phyloP scores from a whole-genome alignment of 2,888 invertebrate species.

The Coremacera marginata region DNA sequence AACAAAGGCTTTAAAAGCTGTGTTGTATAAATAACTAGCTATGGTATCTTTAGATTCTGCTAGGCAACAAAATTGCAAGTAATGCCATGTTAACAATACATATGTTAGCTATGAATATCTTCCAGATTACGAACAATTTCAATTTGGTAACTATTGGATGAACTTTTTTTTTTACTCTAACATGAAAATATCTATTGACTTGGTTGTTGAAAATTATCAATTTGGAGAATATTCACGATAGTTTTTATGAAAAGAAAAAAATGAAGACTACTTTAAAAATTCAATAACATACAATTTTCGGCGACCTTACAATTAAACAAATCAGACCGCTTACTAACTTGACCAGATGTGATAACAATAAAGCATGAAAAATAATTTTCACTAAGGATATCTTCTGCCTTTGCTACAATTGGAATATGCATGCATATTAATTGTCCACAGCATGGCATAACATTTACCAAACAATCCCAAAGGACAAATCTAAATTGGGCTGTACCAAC shows the following conservation, averaged over 20 bases:
- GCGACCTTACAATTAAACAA: not conserved
- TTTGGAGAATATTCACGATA: no score
- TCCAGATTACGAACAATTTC: not conserved
- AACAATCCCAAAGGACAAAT: conserved; percentile 57
- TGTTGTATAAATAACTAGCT: not conserved
- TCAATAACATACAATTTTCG: no score
- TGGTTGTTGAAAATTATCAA: no score
- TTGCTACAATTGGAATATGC: conserved; percentile 21
- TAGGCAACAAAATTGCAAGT: no score
- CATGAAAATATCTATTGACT: no score
- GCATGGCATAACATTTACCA: conserved; percentile 39
- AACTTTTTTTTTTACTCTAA: no score
- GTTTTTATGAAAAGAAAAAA: no score
- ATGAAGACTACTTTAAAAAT: no score
- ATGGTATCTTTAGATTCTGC: not conserved
- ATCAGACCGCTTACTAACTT: not conserved
- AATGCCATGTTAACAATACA: no score
- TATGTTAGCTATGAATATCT: not conserved
- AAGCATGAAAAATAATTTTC: conserved; percentile 40
- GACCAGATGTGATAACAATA: conserved; percentile 49
- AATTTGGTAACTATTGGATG: no score
- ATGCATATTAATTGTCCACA: conserved; percentile 43
- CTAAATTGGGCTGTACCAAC: conserved; percentile 39
- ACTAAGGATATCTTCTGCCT: conserved; percentile 25
- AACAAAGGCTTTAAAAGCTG: not conserved